Percentiles rank a stretch among this genome's conserved stretches.
These are phyloP conservation scores for Merops nubicus DNA, from an alignment of 2,113 vertebrate genomes.

Conservation along the genomic window DNA sequence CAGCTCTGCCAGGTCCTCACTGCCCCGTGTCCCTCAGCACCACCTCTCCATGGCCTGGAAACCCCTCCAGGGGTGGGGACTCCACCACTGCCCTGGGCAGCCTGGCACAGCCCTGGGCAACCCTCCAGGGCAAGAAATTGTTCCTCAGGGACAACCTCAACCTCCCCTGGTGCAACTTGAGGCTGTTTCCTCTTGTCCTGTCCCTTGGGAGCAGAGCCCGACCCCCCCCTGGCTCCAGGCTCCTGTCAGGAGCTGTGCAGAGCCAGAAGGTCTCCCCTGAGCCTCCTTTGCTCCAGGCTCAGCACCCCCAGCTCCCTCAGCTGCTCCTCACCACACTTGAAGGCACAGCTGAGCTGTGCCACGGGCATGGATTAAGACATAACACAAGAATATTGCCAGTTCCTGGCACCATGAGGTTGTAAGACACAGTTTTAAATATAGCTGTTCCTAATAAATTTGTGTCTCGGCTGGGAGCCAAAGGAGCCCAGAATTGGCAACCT, in stretches of 20 bases:
- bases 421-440: not conserved
- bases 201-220: not conserved
- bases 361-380: not conserved
- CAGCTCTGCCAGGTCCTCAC: not conserved
- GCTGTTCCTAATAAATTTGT: slow-evolving; percentile 17
- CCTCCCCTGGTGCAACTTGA: not conserved
- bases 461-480: slow-evolving; percentile 7
- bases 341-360: not conserved
- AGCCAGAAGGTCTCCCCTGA: not conserved
- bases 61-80: not conserved
- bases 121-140: not conserved
- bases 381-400: not conserved
- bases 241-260: not conserved
- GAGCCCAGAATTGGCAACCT: not conserved
- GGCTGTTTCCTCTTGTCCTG: not conserved
- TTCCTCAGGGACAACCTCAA: not conserved
- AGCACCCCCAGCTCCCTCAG: not conserved
- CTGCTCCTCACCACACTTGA: not conserved
- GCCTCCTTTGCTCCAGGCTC: not conserved
- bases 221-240: not conserved
- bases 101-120: not conserved
- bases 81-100: not conserved
- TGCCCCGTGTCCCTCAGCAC: not conserved
- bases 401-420: not conserved
- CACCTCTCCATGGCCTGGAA: not conserved